Percentiles rank a stretch among this genome's conserved stretches.
These are phyloP conservation scores for Arion vulgaris DNA, from an alignment of 1,140 invertebrate species.

Conservation along the genomic window DNA sequence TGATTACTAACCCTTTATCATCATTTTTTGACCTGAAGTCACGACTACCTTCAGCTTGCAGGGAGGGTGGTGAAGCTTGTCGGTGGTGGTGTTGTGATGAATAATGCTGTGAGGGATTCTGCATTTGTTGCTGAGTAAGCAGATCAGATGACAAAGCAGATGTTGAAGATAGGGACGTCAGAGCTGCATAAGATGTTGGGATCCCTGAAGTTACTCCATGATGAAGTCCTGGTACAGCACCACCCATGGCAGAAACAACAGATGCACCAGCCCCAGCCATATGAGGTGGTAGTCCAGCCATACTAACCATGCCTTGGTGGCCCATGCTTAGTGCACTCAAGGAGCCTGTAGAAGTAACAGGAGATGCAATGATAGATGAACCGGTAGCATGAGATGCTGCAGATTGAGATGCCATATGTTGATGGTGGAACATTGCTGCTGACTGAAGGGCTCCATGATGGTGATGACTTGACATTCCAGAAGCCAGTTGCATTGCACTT, in stretches of 20 bases:
- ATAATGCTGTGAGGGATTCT: conserved; percentile 25
- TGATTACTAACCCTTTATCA: conserved; percentile 36
- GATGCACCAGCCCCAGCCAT: conserved; percentile 5
- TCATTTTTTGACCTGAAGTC: conserved; percentile 22
- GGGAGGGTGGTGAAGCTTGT: too few relatives aligned
- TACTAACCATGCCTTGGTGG: conserved; percentile 25
- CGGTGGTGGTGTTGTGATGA: background rate
- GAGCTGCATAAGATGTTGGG: conserved; percentile 35
- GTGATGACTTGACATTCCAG: conserved; percentile 43
- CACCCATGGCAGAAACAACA: conserved; percentile 19
- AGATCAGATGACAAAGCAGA: conserved; percentile 27
- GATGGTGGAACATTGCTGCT: conserved; percentile 20
- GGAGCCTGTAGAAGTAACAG: conserved; percentile 22
- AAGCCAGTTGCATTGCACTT: conserved; percentile 42
- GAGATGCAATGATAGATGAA: conserved; percentile 38
- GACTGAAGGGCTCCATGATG: conserved; percentile 38
- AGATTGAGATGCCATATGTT: conserved; percentile 36
- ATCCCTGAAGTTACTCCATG: conserved; percentile 35
- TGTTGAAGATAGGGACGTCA: conserved; percentile 34
- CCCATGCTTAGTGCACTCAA: conserved; percentile 6
- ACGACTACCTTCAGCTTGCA: too few relatives aligned
- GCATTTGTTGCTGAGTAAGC: conserved; percentile 20
- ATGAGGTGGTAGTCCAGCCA: conserved; percentile 18
- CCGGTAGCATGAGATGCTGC: conserved; percentile 45
- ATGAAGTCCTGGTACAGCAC: conserved; percentile 29